phyloP scores from a whole-genome alignment of 2,113 vertebrate genomes.

The Actenoides lindsayi region DNA sequence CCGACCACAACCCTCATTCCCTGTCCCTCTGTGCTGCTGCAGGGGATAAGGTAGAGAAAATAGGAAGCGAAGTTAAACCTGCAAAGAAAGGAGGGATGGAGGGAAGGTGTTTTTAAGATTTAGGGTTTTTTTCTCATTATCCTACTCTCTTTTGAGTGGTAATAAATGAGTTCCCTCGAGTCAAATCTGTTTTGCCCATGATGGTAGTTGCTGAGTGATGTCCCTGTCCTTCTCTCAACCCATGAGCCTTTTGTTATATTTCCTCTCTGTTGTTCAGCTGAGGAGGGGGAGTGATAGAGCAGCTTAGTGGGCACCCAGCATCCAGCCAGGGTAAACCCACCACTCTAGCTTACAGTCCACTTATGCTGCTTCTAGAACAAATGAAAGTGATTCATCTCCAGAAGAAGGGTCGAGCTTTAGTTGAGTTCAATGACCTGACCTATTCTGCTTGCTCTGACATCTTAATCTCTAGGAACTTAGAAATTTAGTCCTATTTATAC shows the following conservation, averaged over 20 bases:
- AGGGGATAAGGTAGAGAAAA: too few species aligned
- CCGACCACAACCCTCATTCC: too few species aligned
- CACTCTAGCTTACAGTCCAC: background rate
- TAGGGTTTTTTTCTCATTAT: too few species aligned
- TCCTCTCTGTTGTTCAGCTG: background rate
- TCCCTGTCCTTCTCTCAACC: too few species aligned
- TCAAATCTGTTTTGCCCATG: too few species aligned
- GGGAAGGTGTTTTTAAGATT: too few species aligned
- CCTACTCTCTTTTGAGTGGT: too few species aligned
- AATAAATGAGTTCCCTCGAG: too few species aligned
- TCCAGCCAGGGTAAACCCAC: background rate
- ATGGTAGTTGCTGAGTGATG: too few species aligned
- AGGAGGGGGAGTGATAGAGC: fast-evolving
- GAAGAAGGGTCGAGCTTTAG: background rate
- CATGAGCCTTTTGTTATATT: background rate
- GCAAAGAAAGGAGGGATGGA: too few species aligned
- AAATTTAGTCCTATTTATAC: background rate
- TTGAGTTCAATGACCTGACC: background rate
- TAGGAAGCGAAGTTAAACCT: too few species aligned
- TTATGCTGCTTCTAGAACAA: background rate
- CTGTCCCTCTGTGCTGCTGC: too few species aligned
- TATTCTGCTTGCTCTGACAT: background rate
- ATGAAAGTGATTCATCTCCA: background rate
- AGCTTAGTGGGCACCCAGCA: background rate
- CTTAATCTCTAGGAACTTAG: background rate